Percentiles rank a stretch among this genome's conserved stretches.
Conservation (phyloP, 92 coral and sea anemone species). For the Plumapathes pennacea region DNA sequence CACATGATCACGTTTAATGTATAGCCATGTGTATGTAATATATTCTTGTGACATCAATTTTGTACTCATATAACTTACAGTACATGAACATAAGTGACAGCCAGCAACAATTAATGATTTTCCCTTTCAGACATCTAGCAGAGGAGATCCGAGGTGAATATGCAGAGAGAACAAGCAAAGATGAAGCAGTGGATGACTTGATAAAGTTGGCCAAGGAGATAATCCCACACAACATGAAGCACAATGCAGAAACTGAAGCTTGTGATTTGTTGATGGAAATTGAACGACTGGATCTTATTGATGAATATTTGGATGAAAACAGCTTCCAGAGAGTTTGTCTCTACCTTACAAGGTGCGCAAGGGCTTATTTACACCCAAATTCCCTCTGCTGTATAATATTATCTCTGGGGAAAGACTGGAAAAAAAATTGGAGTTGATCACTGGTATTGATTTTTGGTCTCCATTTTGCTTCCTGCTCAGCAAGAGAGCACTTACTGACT, state of each 20-base stretch:
- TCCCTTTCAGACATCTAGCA: conserved; percentile 71
- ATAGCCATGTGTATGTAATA: too few relatives aligned
- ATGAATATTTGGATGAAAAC: conserved; percentile 67
- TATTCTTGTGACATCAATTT: too few relatives aligned
- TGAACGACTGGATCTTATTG: conserved; percentile 72
- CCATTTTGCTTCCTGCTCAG: not conserved
- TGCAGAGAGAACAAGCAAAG: conserved; percentile 58
- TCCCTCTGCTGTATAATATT: too few relatives aligned
- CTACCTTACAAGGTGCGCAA: conserved; percentile 96
- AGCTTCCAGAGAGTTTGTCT: conserved; percentile 94
- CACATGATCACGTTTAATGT: too few relatives aligned
- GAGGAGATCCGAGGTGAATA: conserved; percentile 93
- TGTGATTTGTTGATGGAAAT: conserved; percentile 97
- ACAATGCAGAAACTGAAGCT: conserved; percentile 98
- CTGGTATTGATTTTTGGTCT: not conserved
- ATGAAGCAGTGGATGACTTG: conserved; percentile 60
- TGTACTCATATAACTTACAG: too few relatives aligned
- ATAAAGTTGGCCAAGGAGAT: conserved; percentile 80
- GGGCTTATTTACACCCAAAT: too few relatives aligned
- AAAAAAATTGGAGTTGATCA: not conserved
- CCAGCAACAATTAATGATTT: too few relatives aligned
- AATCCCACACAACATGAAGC: conserved; percentile 87
- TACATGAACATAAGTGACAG: too few relatives aligned
- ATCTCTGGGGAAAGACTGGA: too few relatives aligned
- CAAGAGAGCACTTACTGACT: not conserved